phyloP scores from a whole-genome alignment of 2,797 vertebrate genomes.

The Macroramphosus scolopax region DNA sequence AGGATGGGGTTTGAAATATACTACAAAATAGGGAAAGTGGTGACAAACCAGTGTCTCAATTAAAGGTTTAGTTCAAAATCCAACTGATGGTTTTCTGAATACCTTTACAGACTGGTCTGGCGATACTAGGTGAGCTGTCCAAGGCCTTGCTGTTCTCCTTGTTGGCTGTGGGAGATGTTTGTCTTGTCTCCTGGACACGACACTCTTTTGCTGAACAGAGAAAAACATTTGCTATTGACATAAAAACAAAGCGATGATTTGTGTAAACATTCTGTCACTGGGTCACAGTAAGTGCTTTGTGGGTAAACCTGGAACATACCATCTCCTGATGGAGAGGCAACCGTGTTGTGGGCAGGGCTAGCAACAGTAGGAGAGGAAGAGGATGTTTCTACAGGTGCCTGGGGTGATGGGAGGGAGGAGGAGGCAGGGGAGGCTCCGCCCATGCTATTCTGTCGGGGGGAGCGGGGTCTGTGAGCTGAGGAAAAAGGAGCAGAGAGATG shows the following conservation, averaged over 20 bases:
- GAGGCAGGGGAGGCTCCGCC: conserved; percentile 82
- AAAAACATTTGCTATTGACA: neutral
- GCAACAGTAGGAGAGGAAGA: conserved; percentile 89
- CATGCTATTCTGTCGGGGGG: conserved; percentile 89
- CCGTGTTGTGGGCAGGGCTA: conserved; percentile 88
- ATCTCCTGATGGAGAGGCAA: conserved; percentile 85
- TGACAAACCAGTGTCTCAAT: no score
- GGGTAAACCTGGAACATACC: conserved; percentile 70
- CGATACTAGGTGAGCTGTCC: conserved; percentile 85
- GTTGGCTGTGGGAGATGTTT: conserved; percentile 88
- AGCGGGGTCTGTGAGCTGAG: conserved; percentile 93
- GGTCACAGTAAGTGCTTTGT: no score
- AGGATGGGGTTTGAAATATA: neutral
- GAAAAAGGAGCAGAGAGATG: conserved; percentile 40
- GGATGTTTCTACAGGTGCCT: conserved; percentile 86
- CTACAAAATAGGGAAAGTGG: no score
- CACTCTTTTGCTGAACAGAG: conserved; percentile 88
- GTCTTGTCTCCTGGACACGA: conserved; percentile 91
- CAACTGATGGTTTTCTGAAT: conserved; percentile 4
- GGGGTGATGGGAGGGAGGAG: conserved; percentile 84
- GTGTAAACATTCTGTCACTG: no score
- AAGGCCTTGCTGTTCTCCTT: conserved; percentile 91
- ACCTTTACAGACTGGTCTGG: conserved; percentile 94
- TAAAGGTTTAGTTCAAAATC: no score
- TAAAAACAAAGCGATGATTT: neutral